A percentile compares a stretch with the other conserved stretches of the same genome.
Conservation (phyloP, 2,113 vertebrate species). For the Microcebus jonahi region DNA sequence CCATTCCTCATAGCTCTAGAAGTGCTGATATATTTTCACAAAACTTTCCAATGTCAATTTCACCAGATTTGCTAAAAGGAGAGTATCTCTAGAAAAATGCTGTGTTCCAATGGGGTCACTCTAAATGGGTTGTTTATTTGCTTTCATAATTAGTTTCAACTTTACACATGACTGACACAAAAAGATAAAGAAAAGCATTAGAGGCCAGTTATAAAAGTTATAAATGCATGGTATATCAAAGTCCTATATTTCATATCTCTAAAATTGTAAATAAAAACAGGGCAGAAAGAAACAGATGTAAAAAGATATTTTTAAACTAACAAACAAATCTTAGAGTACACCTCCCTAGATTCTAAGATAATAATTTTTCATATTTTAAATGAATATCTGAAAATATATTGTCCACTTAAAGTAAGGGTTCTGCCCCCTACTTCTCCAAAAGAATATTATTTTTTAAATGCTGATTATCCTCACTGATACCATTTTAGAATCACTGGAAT, state of each 20-base stretch:
- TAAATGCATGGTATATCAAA: background rate
- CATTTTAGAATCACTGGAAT: conserved; percentile 35
- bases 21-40: background rate
- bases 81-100: conserved; percentile 29
- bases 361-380: conserved; percentile 37
- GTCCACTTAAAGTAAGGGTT: conserved; percentile 26
- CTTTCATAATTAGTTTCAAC: conserved; percentile 62
- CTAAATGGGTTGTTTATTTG: conserved; percentile 63
- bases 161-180: conserved; percentile 60
- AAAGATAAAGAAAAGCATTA: conserved; percentile 37
- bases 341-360: background rate
- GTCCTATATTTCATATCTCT: background rate
- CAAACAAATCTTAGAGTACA: background rate
- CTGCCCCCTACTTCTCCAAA: background rate
- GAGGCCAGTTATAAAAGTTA: conserved; percentile 27
- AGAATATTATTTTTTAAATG: background rate
- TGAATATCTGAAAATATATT: background rate
- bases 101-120: conserved; percentile 52
- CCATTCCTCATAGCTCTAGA: background rate
- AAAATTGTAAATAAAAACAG: conserved; percentile 43
- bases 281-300: background rate
- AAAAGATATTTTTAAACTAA: background rate
- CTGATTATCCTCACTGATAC: background rate
- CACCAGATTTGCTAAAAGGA: conserved; percentile 24
- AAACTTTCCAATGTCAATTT: conserved; percentile 22